These are phyloP conservation scores for Epirrhoe tristata DNA, from an alignment of 2,888 invertebrate species.

Conservation along the genomic window DNA sequence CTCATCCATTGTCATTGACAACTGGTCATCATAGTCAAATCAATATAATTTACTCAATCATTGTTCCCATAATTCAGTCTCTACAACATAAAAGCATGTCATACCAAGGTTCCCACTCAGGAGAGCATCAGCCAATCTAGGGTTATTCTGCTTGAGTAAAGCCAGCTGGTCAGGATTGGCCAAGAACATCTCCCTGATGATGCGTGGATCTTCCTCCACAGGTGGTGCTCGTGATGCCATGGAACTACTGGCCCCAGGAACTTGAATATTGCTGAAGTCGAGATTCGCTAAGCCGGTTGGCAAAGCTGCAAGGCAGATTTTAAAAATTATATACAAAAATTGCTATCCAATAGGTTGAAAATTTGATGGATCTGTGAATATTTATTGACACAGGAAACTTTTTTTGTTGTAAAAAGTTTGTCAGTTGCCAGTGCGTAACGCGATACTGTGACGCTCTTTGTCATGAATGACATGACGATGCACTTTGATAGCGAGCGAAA, in stretches of 20 bases:
- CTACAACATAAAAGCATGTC: conserved; percentile 29
- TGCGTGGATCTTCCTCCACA: conserved; percentile 92
- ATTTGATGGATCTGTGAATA: conserved; percentile 33
- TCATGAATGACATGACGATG: conserved; percentile 67
- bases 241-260: conserved; percentile 86
- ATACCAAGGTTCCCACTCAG: conserved; percentile 92
- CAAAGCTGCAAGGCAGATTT: conserved; percentile 66
- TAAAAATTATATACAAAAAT: conserved; percentile 40
- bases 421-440: conserved; percentile 45
- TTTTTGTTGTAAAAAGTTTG: conserved; percentile 32
- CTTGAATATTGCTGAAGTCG: conserved; percentile 95
- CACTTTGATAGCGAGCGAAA: conserved; percentile 56
- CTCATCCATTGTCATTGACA: neutral
- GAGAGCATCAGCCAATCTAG: conserved; percentile 95
- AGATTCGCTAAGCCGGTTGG: conserved; percentile 85
- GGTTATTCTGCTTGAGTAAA: conserved; percentile 96
- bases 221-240: conserved; percentile 70
- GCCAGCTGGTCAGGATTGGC: conserved; percentile 96
- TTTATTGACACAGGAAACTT: conserved; percentile 39
- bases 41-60: neutral
- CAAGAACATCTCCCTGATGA: conserved; percentile 94
- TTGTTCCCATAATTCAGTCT: neutral
- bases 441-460: conserved; percentile 51
- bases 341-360: conserved; percentile 19
- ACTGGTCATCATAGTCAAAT: neutral